These are phyloP conservation scores for Dermatemys mawii DNA, from an alignment of 2,113 vertebrate genomes.

Conservation along the genomic window DNA sequence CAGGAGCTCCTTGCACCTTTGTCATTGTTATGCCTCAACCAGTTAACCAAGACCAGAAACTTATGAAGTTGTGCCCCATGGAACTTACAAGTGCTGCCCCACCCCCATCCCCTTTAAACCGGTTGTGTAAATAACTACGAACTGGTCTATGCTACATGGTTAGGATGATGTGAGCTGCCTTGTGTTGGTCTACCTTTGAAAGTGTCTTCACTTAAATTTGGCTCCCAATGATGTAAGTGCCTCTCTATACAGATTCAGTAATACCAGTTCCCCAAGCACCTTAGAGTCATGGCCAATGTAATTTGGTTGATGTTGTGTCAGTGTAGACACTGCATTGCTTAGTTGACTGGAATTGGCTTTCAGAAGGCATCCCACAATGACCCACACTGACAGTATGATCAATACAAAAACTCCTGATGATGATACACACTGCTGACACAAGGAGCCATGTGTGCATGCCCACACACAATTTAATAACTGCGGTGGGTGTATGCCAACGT, in stretches of 20 bases:
- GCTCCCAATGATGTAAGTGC: background rate
- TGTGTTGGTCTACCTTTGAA: background rate
- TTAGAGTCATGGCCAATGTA: background rate
- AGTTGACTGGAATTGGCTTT: background rate
- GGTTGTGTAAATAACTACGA: background rate
- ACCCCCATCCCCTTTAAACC: background rate
- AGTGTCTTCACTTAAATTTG: background rate
- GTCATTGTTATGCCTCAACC: background rate
- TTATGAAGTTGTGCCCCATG: background rate
- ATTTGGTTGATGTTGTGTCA: background rate
- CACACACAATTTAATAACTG: background rate
- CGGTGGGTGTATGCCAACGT: background rate
- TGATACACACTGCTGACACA: background rate
- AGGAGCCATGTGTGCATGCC: background rate
- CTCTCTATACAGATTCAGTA: background rate
- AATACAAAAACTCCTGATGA: background rate
- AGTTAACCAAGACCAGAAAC: background rate
- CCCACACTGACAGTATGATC: background rate
- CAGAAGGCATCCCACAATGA: background rate
- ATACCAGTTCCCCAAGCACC: background rate
- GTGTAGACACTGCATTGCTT: background rate
- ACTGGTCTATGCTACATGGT: background rate
- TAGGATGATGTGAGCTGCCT: background rate
- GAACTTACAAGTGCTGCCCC: background rate
- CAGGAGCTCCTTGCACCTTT: background rate